Base-by-base conservation (phyloP, 2,888 invertebrate species). In the Camponotus fellah region DNA sequence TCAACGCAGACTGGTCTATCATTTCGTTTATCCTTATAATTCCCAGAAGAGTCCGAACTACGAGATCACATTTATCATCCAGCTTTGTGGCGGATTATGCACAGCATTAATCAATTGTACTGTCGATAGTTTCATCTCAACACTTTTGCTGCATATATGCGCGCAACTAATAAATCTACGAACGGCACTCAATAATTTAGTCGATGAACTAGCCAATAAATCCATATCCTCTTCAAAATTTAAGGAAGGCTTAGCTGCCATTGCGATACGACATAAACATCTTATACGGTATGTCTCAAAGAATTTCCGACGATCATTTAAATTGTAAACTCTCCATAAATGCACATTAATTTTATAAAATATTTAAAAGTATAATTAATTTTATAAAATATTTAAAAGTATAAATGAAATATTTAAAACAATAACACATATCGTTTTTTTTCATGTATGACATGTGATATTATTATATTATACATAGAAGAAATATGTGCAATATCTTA, bases 81-180 rank as follows among this genome's bases (percentile, higher is more conserved):
- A 93, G 87, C 5, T 94, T 91, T 88, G 88, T 2, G 87, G 91
- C 10, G 93, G 94, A 53, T 86, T 90, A 2, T 90, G 91, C n/a
- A 79, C 93, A 4, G 87, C 89, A 1, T 0, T 69, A 5, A 69
- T 69, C 5, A 76, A 26, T 4, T n/a, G 26, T 40, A 40, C 53
- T 1, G 8, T 76, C 17, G 76, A 76, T 17, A 56, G 37, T 53
- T 76, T 66, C 12, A 4, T 76, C n/a, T 65, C 66, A 2, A 77
- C 40, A 1, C 87, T 92, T 14, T 77, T 93, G 14, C 87, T 92
- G 1, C 93, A 93, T 72, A 66, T 92, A 6, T 93, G 93, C 58
- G 91, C 91, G 5, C 93, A 93, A 77, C 64, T 93, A 8, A 82
- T 84, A 8, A 80, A 87, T 21, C 64, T 90, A 9, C 71, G 75